Percentiles rank a stretch among this genome's conserved stretches.
Conservation (phyloP, 2,113 vertebrate genomes). For the Etheostoma spectabile region DNA sequence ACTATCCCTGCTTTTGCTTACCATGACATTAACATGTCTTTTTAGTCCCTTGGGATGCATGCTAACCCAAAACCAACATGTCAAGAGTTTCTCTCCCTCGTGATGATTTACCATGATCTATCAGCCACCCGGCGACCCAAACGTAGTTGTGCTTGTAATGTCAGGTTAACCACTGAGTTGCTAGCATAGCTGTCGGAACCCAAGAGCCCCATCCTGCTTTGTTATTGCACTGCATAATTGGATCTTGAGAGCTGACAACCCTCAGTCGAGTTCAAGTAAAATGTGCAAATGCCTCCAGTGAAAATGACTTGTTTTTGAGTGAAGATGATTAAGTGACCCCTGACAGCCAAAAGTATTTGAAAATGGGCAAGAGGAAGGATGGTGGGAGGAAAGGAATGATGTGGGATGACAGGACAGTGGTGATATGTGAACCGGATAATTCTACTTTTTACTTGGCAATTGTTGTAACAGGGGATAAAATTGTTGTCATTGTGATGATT, state of each 20-base stretch:
- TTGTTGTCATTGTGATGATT: not conserved
- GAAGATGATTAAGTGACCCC: slow-evolving; percentile 11
- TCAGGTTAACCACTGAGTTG: slow-evolving; percentile 49
- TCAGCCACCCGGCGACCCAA: slow-evolving; percentile 38
- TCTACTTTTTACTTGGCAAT: not conserved
- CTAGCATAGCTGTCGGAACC: slow-evolving; percentile 46
- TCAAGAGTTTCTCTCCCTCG: slow-evolving; percentile 31
- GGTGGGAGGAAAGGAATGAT: slow-evolving; percentile 11
- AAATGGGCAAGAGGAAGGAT: not conserved
- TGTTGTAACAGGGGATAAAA: not conserved
- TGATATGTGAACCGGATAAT: not conserved
- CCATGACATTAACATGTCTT: slow-evolving; percentile 46
- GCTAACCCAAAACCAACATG: slow-evolving; percentile 45
- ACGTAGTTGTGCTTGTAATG: slow-evolving; percentile 41
- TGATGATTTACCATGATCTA: slow-evolving; percentile 46
- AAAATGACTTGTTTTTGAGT: slow-evolving; percentile 17
- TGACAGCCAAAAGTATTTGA: slow-evolving; percentile 4
- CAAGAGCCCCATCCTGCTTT: slow-evolving; percentile 8
- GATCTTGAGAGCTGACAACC: slow-evolving; percentile 8
- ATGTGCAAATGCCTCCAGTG: slow-evolving; percentile 8
- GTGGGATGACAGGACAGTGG: not conserved
- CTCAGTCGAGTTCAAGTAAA: slow-evolving; percentile 11
- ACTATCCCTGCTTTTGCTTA: slow-evolving; percentile 22
- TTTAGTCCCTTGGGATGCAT: slow-evolving; percentile 26
- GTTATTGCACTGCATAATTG: slow-evolving; percentile 22